Evolutionary conservation across 1,140 invertebrate genomes (phyloP), one percentile per base, ranked within the genome.

Genomic region (Hycleus cichorii): DNA sequence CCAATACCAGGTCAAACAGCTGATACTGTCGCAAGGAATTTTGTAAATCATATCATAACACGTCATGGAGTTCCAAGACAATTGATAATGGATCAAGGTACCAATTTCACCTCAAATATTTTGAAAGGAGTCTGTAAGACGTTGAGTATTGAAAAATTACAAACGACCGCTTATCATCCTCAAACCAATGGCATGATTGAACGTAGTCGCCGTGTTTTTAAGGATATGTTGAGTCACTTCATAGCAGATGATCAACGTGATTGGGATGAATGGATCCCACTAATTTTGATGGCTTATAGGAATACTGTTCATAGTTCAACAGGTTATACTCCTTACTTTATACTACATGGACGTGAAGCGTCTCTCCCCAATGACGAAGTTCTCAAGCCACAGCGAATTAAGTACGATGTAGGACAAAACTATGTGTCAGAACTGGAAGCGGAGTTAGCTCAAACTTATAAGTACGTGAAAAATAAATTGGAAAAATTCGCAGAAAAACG

Each of bases 241-340:
- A 49, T 68, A 46, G 46, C 62, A 3, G 47, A 50, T 6, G 45
- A 54, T 6, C 58, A 68, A 6, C 54, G 49, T 8, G 62, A 74
- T 58, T 77, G 74, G 75, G 61, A 72, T 26, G 40, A 66, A 8
- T 69, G 55, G 18, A 5, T 75, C 0, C 64, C 63, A 2, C 64
- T 63, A 39, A 57, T 61, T 4, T 24, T 63, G 25, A n/a, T 47
- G 10, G 39, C 57, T 4, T 66, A 66, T 50, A 50, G 32, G 11
- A 62, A 68, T 0, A 61, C 64, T 25, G 25, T 60, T 3, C 74
- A 77, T 39, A 55, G 52, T 25, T 38, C 59, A 0, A 75, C 73
- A 2, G 63, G 64, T 4, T 66, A 63, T 8, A 59, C 47, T 10
- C 62, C 59, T n/a, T 64, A 59, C 46, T 60, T 55, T 42, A 49